Conservation (phyloP, 2,888 invertebrate genomes). For the Thymelicus sylvestris region DNA sequence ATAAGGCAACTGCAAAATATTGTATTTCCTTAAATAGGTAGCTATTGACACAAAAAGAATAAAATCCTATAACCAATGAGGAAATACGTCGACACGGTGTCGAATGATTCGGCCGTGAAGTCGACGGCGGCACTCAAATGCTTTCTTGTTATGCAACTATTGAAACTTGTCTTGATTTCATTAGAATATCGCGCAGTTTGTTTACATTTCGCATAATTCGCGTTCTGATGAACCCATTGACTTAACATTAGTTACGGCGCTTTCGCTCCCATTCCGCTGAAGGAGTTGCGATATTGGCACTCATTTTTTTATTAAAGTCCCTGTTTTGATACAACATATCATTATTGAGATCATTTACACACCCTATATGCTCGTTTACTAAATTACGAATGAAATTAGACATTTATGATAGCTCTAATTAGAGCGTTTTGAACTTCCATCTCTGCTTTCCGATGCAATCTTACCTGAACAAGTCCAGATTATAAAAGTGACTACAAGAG, state of each 20-base stretch:
- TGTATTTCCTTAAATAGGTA: constrained; percentile 16
- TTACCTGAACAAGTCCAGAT: constrained; percentile 23
- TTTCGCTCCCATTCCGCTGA: constrained; percentile 17
- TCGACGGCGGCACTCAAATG: constrained; percentile 46
- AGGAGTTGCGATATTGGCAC: constrained; percentile 18
- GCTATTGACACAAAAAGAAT: constrained; percentile 27
- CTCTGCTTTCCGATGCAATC: constrained; percentile 10
- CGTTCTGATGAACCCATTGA: constrained; percentile 22
- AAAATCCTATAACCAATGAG: constrained; percentile 32
- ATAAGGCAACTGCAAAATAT: background rate
- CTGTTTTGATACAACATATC: too few species aligned
- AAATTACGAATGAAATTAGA: too few species aligned
- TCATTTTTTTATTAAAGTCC: background rate
- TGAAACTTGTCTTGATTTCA: constrained; percentile 53
- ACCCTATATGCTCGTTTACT: too few species aligned
- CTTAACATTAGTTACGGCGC: constrained; percentile 17
- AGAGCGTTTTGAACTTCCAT: background rate
- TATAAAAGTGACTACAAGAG: constrained; percentile 31
- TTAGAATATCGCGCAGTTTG: constrained; percentile 51
- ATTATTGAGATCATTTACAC: too few species aligned
- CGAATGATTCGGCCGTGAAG: constrained; percentile 41
- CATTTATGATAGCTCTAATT: too few species aligned
- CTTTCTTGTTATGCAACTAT: constrained; percentile 55
- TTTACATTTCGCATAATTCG: constrained; percentile 33
- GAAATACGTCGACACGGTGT: constrained; percentile 24